Evolutionary conservation across 2,888 invertebrate species (phyloP).

Genomic region (Hetaerina titia): DNA sequence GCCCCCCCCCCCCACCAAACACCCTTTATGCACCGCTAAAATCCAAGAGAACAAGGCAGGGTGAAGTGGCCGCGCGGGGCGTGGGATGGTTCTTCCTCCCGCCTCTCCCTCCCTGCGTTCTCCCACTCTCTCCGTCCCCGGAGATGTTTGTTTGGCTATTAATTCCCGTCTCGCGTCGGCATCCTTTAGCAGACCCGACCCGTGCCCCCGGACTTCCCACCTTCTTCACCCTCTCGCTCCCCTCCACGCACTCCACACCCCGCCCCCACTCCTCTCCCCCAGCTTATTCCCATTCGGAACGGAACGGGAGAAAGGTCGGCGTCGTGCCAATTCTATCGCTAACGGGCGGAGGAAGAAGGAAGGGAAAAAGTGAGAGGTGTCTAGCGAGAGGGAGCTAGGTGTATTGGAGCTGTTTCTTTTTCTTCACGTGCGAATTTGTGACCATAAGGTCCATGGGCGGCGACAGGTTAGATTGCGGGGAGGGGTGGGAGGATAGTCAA

Average conservation of each 20-base stretch:
- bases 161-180: not conserved
- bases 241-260: not conserved
- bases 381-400: not conserved
- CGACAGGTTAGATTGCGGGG: no score
- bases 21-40: no score
- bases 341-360: not conserved
- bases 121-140: not conserved
- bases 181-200: not conserved
- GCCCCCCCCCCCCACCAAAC: no score
- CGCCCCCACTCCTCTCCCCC: not conserved
- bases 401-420: no score
- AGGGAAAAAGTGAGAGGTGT: not conserved
- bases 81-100: not conserved
- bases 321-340: not conserved
- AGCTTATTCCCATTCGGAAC: no score
- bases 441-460: no score
- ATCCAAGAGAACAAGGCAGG: not conserved
- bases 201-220: not conserved
- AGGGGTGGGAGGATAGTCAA: no score
- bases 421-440: no score
- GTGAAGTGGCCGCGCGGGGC: not conserved
- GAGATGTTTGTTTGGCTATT: not conserved
- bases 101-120: no score
- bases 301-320: no score
- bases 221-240: not conserved